Evolutionary conservation across 2,888 invertebrate species (phyloP), one percentile per base, ranked within the genome.

Genomic region (Litoditis marina): DNA sequence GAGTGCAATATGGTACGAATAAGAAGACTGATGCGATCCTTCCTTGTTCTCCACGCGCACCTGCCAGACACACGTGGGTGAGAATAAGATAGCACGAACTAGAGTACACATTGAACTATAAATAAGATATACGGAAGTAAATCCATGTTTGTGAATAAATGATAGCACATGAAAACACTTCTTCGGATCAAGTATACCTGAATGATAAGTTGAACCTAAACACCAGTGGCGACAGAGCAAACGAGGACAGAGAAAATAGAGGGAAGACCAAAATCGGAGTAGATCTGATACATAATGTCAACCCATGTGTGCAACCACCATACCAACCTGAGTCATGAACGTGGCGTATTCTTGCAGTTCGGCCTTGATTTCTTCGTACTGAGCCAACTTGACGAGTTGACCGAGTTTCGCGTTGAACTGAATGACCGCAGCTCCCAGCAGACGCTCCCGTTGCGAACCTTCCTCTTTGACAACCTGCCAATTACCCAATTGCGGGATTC

Each of bases 271-370:
- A n/a, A n/a, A n/a, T n/a, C n/a, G n/a, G n/a, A n/a, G n/a, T n/a
- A n/a, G n/a, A 22, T 16, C 13, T 13, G 22, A 47, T 16, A 13
- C n/a, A 19, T 1, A 1, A 47, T 47, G 13, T n/a, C 22, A 13
- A 1, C 11, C 11, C 11, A 47, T 13, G 11, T 11, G 49, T 8
- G n/a, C 19, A 11, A 16, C n/a, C 8, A 13, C 39, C 11, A 39
- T 39, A 1, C 46, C 36, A n/a, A 76, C 70, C 64, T 76, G 88
- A 0, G 96, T 98, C 83, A 94, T 93, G 85, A 98, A 98, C 85
- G 94, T 95, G 0, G 96, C 96, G 83, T 92, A 92, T 82, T 94
- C 93, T 82, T 95, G 94, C 83, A 95, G 95, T 84, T 98, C 96
- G 0, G 94, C 91, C 78, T 94, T 93, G 0, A 94, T 94, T 84